phyloP scores from a whole-genome alignment of 2,888 invertebrate genomes.

The Oxycera nigricornis region DNA sequence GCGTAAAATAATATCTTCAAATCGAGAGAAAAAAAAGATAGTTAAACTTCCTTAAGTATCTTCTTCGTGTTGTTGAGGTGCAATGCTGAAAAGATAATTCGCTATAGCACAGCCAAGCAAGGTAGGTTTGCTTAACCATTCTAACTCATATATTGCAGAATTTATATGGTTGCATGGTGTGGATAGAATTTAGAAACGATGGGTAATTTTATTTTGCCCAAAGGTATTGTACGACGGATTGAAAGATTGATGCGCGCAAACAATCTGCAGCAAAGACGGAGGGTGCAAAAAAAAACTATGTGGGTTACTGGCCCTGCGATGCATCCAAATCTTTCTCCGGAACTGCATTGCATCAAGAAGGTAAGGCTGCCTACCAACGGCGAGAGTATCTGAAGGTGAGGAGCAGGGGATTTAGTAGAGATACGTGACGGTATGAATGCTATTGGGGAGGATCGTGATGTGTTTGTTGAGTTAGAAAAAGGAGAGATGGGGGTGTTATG shows the following conservation, averaged over 20 bases:
- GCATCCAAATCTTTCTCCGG: constrained; percentile 32
- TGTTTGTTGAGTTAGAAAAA: no score
- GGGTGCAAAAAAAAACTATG: no score
- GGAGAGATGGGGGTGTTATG: neutral
- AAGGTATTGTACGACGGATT: neutral
- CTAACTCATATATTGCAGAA: neutral
- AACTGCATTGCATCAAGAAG: neutral
- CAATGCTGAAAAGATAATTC: no score
- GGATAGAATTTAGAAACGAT: neutral
- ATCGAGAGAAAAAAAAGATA: no score
- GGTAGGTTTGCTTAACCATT: neutral
- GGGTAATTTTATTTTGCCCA: neutral
- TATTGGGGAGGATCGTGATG: no score
- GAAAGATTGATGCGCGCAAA: neutral
- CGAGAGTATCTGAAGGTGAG: neutral
- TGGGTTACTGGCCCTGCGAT: constrained; percentile 25
- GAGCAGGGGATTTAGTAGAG: neutral
- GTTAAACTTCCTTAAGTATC: no score
- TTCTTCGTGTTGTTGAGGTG: no score
- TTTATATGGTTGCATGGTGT: neutral
- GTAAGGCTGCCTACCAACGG: neutral
- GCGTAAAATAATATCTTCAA: no score
- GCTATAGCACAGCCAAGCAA: neutral
- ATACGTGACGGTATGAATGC: neutral
- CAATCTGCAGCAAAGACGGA: neutral